These are phyloP conservation scores for Camponotus floridanus DNA, from an alignment of 1,140 invertebrate genomes.

Conservation along the genomic window DNA sequence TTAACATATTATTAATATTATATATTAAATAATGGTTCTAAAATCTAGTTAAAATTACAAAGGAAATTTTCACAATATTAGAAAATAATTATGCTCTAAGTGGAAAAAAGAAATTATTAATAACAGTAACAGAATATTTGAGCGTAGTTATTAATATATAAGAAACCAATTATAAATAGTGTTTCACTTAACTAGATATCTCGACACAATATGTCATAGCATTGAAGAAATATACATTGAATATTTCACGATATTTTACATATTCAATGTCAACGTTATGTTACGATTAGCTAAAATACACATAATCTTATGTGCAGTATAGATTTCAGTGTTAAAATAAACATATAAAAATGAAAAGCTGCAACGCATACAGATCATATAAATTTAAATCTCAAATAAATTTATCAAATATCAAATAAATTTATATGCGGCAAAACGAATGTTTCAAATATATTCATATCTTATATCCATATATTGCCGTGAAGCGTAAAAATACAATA, in stretches of 20 bases:
- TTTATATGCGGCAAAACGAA: background rate
- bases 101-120: conserved; percentile 28
- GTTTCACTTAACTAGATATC: conserved; percentile 29
- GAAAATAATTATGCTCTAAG: background rate
- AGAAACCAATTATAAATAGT: conserved; percentile 39
- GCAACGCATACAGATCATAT: background rate
- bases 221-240: conserved; percentile 31
- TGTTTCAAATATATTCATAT: background rate
- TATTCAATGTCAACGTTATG: conserved; percentile 16
- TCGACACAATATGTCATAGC: background rate
- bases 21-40: conserved; percentile 8
- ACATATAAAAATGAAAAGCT: conserved; percentile 38
- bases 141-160: conserved; percentile 42
- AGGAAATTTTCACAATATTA: background rate
- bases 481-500: conserved; percentile 15
- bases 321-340: conserved; percentile 10
- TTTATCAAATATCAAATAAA: background rate
- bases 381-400: no score
- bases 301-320: conserved; percentile 5
- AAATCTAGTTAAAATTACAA: conserved; percentile 7
- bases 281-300: conserved; percentile 33
- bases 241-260: conserved; percentile 26
- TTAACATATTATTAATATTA: background rate
- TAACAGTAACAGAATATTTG: conserved; percentile 55
- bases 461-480: background rate